Evolutionary conservation across 2,797 vertebrate species (phyloP).

Genomic region (Tachyglossus aculeatus): DNA sequence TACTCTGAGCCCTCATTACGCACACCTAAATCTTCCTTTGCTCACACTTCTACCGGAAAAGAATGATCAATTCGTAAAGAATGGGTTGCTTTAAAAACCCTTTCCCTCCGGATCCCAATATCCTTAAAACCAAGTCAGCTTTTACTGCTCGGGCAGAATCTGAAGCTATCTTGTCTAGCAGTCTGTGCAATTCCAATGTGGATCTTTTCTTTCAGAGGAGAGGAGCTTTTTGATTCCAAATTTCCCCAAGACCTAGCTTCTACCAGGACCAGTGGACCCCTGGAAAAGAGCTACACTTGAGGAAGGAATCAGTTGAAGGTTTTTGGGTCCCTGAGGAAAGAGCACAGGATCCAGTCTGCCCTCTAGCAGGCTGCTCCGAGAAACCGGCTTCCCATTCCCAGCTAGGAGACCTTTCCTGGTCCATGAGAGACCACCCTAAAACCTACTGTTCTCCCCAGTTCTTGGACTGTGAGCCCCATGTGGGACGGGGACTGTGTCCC

Average conservation of each 20-base stretch:
- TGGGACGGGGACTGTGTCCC: too few relatives aligned
- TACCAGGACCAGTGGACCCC: neutral
- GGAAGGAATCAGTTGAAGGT: too few relatives aligned
- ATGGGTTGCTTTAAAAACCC: neutral
- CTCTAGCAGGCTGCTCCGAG: neutral
- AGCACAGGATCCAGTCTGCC: neutral
- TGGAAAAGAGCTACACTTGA: too few relatives aligned
- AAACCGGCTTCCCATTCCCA: neutral
- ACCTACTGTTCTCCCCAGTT: too few relatives aligned
- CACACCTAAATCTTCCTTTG: slow-evolving; percentile 31
- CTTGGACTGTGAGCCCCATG: too few relatives aligned
- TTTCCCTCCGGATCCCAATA: neutral
- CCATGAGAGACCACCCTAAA: too few relatives aligned
- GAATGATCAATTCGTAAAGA: neutral
- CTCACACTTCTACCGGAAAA: slow-evolving; percentile 38
- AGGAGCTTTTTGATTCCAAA: neutral
- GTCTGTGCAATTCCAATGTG: neutral
- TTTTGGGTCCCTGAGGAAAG: rapidly evolving
- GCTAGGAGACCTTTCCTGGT: neutral
- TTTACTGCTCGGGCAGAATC: neutral
- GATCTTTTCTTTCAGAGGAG: neutral
- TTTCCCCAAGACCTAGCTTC: neutral
- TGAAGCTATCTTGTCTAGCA: neutral
- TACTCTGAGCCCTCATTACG: slow-evolving; percentile 41
- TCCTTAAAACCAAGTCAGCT: neutral